Base-by-base conservation (phyloP, 37 sponge, comb jelly and placozoan genomes). In the Cliona cf. orientalis region DNA sequence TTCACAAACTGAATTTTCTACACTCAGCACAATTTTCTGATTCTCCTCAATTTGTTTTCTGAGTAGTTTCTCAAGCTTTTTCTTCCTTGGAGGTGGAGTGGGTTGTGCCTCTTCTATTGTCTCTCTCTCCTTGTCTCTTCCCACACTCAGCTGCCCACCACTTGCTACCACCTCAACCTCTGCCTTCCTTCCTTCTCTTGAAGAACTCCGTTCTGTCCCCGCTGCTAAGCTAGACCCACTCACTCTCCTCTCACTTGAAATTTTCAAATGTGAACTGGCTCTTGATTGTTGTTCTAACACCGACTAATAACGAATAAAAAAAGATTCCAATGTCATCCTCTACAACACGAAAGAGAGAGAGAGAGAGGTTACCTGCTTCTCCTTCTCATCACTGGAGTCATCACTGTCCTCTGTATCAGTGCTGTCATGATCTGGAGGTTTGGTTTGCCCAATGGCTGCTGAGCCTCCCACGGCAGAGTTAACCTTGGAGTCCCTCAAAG, bases 341-440 rank as follows among this genome's bases (percentile, higher is more conserved):
- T 37, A 37, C 6, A 37, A 19, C 37, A 29, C 36, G 35, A 29
- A 34, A 56, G 75, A n/a, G 37, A 26, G 75, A 5, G 56, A 36
- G 2, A 43, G 29, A 42, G 44, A 42, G 21, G 3, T 21, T 65
- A 75, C 76, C 69, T 66, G 56, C 42, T n/a, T n/a, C n/a, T n/a
- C n/a, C n/a, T n/a, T n/a, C n/a, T 86, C 80, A 39, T 39, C 44
- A 4, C 25, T 66, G 0, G 92, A 91, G 57, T 91, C 92, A 82
- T 86, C 92, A 34, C 77, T 68, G 64, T 91, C 92, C 61, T 91
- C 92, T 12, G 92, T 83, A 31, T 91, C 92, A 21, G 83, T 79
- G 28, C 75, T 46, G 46, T 72, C 67, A 42, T 65, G 33, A 17
- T 34, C 37, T 5, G 37, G 32, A 36, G 67, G 34, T 36, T 34